These are phyloP conservation scores for Cercocebus atys DNA, from an alignment of 2,113 vertebrate species.

Conservation along the genomic window DNA sequence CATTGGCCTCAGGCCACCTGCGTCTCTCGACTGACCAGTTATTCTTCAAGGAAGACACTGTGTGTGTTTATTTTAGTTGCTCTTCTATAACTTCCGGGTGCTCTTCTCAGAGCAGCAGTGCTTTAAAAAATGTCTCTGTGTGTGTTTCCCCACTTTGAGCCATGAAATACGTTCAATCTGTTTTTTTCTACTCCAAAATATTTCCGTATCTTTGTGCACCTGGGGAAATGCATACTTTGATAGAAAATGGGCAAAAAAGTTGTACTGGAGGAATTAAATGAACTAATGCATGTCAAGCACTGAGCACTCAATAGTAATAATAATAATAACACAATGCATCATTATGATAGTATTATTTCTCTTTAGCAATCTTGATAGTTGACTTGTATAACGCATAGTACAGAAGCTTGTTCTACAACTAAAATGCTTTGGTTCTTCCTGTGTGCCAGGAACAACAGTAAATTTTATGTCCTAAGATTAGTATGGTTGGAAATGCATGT, in stretches of 20 bases:
- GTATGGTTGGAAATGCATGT: neutral
- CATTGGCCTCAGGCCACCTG: neutral
- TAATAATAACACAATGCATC: neutral
- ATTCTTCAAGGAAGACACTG: neutral
- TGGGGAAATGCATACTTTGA: neutral
- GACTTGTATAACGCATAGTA: neutral
- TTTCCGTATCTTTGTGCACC: neutral
- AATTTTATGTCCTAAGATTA: neutral
- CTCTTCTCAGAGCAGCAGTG: neutral
- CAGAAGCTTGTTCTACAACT: neutral
- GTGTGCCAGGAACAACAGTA: neutral
- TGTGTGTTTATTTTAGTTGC: constrained; percentile 31
- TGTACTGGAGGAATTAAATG: neutral
- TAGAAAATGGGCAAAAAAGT: neutral
- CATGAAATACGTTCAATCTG: neutral
- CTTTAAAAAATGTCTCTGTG: neutral
- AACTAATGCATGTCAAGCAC: neutral
- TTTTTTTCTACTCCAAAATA: neutral
- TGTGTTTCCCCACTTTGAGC: neutral
- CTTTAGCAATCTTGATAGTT: neutral
- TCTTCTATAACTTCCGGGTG: constrained; percentile 40
- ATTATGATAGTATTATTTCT: neutral
- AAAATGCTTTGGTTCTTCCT: neutral
- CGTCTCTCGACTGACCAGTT: neutral
- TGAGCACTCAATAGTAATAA: neutral